These are phyloP conservation scores for Norana najaformis DNA, from an alignment of 2,888 invertebrate species.

Conservation along the genomic window DNA sequence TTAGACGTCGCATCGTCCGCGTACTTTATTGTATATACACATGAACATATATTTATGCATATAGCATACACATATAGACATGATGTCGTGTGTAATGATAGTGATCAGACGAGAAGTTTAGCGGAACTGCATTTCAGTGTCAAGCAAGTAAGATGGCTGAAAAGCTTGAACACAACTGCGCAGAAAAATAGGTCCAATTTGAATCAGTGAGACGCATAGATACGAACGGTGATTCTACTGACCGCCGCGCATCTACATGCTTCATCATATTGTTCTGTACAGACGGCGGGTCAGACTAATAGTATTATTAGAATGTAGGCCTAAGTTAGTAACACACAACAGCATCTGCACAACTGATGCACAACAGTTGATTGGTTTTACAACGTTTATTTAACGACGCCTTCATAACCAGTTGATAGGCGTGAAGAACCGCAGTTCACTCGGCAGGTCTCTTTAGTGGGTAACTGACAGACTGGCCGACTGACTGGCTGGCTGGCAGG, in stretches of 20 bases:
- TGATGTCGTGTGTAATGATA: neutral
- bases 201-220: neutral
- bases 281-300: too few species aligned
- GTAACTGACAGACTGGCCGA: neutral
- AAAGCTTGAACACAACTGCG: neutral
- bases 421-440: too few species aligned
- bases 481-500: constrained; percentile 8
- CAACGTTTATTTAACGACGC: too few species aligned
- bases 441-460: too few species aligned
- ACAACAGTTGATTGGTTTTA: too few species aligned
- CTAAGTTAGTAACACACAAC: too few species aligned
- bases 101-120: neutral
- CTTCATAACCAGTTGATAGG: too few species aligned
- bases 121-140: neutral
- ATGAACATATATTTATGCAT: neutral
- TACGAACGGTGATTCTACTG: neutral
- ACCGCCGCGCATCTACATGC: too few species aligned
- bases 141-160: neutral
- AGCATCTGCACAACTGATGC: too few species aligned
- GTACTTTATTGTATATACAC: neutral
- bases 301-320: too few species aligned
- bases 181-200: neutral
- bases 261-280: too few species aligned
- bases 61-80: neutral
- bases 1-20: neutral